A percentile compares a stretch with the other conserved stretches of the same genome.
Evolutionary conservation across 2,113 vertebrate genomes (phyloP).

Genomic region (Myiagra hebetior): DNA sequence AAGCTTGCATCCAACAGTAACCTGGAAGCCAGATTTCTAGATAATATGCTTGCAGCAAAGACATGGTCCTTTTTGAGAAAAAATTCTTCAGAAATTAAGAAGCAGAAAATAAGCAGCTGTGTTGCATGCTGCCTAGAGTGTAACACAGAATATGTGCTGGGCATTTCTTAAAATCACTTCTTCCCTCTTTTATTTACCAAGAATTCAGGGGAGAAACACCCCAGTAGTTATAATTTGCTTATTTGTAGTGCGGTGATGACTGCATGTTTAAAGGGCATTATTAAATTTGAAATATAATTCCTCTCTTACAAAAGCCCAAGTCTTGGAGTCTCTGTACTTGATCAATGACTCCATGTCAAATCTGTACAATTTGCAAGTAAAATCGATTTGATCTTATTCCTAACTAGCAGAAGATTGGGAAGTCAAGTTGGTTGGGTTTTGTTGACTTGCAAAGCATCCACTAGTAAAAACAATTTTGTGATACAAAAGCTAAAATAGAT

Average conservation of each 20-base stretch:
- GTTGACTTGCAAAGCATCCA: slow-evolving; percentile 15
- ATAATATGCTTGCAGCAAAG: neutral
- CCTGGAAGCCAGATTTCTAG: neutral
- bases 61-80: neutral
- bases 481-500: neutral
- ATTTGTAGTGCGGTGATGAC: neutral
- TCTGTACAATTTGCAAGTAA: neutral
- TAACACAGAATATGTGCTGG: neutral
- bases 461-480: neutral
- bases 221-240: neutral
- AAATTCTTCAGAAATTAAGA: neutral
- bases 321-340: neutral
- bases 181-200: neutral
- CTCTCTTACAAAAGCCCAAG: neutral
- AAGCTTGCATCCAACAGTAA: neutral
- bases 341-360: neutral
- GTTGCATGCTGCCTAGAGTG: neutral
- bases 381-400: neutral
- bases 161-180: neutral
- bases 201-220: neutral
- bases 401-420: neutral
- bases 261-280: neutral
- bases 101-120: neutral
- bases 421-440: neutral
- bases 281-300: neutral